Conservation (phyloP, 2,797 vertebrate genomes). For the Tolypeutes matacus region DNA sequence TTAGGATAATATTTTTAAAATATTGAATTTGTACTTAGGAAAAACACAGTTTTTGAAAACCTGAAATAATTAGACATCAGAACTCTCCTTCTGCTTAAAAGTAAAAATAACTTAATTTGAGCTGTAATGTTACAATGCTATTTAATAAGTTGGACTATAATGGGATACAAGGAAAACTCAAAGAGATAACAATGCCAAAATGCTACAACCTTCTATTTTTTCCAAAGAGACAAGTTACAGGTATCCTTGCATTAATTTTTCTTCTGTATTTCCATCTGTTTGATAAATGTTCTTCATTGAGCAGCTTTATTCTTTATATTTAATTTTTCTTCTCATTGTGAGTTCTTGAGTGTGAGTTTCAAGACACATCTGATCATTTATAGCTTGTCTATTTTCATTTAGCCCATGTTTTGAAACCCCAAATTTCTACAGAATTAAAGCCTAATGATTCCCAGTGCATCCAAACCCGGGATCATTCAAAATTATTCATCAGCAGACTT, state of each 20-base stretch:
- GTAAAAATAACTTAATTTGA: constrained; percentile 83
- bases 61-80: constrained; percentile 75
- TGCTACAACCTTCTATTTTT: constrained; percentile 27
- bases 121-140: constrained; percentile 58
- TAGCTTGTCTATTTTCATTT: constrained; percentile 70
- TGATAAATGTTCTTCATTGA: constrained; percentile 40
- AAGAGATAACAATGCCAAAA: constrained; percentile 54
- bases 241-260: constrained; percentile 46
- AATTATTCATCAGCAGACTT: constrained; percentile 55
- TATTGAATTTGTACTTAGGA: constrained; percentile 81
- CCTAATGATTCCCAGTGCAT: constrained; percentile 48
- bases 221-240: background rate
- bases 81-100: constrained; percentile 79
- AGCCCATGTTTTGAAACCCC: constrained; percentile 67
- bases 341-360: constrained; percentile 27
- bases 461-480: background rate
- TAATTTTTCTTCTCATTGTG: constrained; percentile 13
- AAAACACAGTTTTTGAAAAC: constrained; percentile 65
- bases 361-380: constrained; percentile 61
- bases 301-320: constrained; percentile 60
- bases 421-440: constrained; percentile 50
- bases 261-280: constrained; percentile 10
- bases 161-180: constrained; percentile 56
- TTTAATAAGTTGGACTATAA: constrained; percentile 62
- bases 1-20: constrained; percentile 84